phyloP scores from a whole-genome alignment of 2,888 invertebrate genomes.

The Aethes cnicana region DNA sequence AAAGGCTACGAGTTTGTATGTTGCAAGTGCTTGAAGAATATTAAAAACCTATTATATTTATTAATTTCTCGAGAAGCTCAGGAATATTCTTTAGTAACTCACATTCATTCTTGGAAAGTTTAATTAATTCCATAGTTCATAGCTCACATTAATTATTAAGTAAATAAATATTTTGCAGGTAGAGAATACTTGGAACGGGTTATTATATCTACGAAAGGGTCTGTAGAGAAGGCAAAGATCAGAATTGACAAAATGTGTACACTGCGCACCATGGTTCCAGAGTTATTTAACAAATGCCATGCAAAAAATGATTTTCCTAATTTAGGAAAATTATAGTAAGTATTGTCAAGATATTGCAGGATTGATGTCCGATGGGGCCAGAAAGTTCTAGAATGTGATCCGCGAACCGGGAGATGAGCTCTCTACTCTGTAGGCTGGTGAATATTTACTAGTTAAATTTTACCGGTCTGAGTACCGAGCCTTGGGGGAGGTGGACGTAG shows the following conservation, averaged over 20 bases:
- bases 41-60: too few species aligned
- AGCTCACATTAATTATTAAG: too few species aligned
- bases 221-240: slow-evolving; percentile 53
- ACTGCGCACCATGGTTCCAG: slow-evolving; percentile 51
- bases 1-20: too few species aligned
- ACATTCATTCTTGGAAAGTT: too few species aligned
- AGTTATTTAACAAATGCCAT: slow-evolving; percentile 45
- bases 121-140: too few species aligned
- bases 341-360: slow-evolving; percentile 25
- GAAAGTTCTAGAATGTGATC: too few species aligned
- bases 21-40: too few species aligned
- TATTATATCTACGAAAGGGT: slow-evolving; percentile 51
- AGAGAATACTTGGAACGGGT: slow-evolving; percentile 51
- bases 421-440: slow-evolving; percentile 1
- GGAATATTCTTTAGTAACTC: too few species aligned
- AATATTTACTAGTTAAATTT: background rate
- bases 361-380: too few species aligned
- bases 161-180: too few species aligned
- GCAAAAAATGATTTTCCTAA: slow-evolving; percentile 40
- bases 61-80: too few species aligned
- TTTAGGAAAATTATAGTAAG: slow-evolving; percentile 45
- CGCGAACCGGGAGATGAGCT: too few species aligned
- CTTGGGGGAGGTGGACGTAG: slow-evolving; percentile 34
- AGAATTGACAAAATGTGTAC: slow-evolving; percentile 58
- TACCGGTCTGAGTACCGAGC: slow-evolving; percentile 45